These are phyloP conservation scores for Monoplex corrugatus DNA, from an alignment of 2,888 invertebrate genomes.

Conservation along the genomic window DNA sequence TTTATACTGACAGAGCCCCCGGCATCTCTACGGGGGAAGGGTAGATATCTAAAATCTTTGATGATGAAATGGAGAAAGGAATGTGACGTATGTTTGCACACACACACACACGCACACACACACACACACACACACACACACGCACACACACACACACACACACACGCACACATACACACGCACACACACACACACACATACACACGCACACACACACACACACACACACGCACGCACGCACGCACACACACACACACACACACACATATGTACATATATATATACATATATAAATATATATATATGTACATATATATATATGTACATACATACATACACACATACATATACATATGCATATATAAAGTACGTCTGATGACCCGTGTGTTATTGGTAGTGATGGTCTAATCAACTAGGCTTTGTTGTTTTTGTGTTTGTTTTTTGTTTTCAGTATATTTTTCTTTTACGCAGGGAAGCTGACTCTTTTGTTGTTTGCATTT, in stretches of 20 bases:
- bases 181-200: conserved; percentile 6
- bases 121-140: background rate
- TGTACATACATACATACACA: background rate
- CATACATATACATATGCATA: background rate
- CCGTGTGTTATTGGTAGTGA: no score
- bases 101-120: background rate
- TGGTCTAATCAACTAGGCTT: no score
- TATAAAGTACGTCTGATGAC: no score
- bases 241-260: conserved; percentile 22
- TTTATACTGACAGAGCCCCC: no score
- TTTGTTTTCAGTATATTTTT: no score
- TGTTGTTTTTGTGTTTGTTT: no score
- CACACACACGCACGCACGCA: conserved; percentile 25
- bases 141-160: background rate
- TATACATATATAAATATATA: background rate
- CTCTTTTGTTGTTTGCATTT: no score
- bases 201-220: conserved; percentile 28
- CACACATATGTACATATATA: background rate
- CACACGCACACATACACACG: background rate
- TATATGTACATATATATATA: background rate
- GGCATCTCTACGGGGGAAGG: no score
- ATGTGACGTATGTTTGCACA: background rate
- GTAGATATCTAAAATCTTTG: no score
- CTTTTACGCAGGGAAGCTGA: no score
- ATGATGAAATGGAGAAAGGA: no score